These are phyloP conservation scores for Acrocera orbiculus DNA, from an alignment of 2,888 invertebrate genomes.

Conservation along the genomic window DNA sequence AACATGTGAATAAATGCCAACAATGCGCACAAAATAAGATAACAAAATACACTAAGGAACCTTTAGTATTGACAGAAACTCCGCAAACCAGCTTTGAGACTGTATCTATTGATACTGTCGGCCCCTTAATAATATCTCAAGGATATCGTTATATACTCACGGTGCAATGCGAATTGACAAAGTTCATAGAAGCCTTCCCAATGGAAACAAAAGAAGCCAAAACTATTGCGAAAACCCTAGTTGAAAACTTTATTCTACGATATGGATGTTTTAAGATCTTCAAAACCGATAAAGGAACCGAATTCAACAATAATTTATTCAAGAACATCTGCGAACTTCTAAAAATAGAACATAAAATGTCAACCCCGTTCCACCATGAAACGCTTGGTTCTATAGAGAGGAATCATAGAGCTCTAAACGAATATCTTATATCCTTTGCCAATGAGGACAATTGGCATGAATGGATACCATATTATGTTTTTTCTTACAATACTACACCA, in stretches of 20 bases:
- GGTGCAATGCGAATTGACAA: slow-evolving; percentile 7
- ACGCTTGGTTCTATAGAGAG: slow-evolving; percentile 8
- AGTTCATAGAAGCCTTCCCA: slow-evolving; percentile 5
- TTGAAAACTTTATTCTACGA: slow-evolving; percentile 8
- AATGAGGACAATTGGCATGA: slow-evolving; percentile 5
- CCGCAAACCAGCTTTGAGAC: slow-evolving; percentile 6
- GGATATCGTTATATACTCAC: slow-evolving; percentile 5
- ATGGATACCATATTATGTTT: slow-evolving; percentile 3
- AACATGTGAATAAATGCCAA: slow-evolving; percentile 5
- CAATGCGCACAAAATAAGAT: slow-evolving; percentile 3
- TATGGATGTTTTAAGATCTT: slow-evolving; percentile 5
- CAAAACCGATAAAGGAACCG: slow-evolving; percentile 6
- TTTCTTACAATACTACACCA: slow-evolving; percentile 8
- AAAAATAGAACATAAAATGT: slow-evolving; percentile 4
- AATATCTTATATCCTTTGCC: slow-evolving; percentile 8
- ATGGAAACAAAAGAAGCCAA: slow-evolving; percentile 3
- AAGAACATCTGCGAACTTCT: slow-evolving; percentile 2
- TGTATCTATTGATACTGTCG: slow-evolving; percentile 7
- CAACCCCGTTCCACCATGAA: slow-evolving; percentile 5
- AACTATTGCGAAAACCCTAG: slow-evolving; percentile 7
- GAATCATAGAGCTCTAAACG: slow-evolving; percentile 9
- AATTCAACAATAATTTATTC: slow-evolving; percentile 6
- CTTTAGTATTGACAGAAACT: background rate
- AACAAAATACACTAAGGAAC: background rate
- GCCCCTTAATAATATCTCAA: slow-evolving; percentile 3